Evolutionary conservation across 2,888 invertebrate species (phyloP), one percentile per base, ranked within the genome.

Genomic region (Drymonia ruficornis): DNA sequence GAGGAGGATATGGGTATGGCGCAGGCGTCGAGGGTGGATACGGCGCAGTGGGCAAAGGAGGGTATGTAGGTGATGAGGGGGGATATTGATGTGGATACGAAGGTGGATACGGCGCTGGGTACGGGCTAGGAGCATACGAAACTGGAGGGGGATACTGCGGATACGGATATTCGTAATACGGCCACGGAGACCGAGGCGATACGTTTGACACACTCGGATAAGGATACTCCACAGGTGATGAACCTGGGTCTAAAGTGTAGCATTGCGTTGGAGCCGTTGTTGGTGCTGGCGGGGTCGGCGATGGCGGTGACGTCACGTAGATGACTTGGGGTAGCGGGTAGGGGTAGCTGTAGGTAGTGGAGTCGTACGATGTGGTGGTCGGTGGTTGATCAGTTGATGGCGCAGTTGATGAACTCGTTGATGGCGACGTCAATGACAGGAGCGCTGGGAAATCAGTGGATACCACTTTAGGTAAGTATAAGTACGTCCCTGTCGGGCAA

Each of bases 271-370:
- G 49, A 11, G 53, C 16, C n/a, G 53, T n/a, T 11, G 55, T 53
- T 13, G 67, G 59, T 4, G 71, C 59, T 16, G 77, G 72, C 23
- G 79, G 76, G 1, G 74, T 53, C 9, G 74, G 46, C 0, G 75
- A 43, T 0, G 74, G 52, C 2, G 77, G 57, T 23, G 75, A 65
- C 6, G 84, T 68, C 34, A 81, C 72, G 56, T 83, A 89, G 44
- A 86, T 61, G 0, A 84, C 67, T 67, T 83, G 83, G 1, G 81
- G 80, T 28, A 66, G 38, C 0, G 69, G 63, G 56, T 65, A 74
- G 4, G 71, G 56, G 51, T 77, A 77, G n/a, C 60, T 55, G 50
- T 73, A 76, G 11, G 73, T 52, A 44, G 74, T 61, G 7, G 74
- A 45, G 15, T 84, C 81, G 40, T 73, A 76, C 3, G 76, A 51